These are phyloP conservation scores for Varroa destructor DNA, from an alignment of 1,140 invertebrate genomes.

Conservation along the genomic window DNA sequence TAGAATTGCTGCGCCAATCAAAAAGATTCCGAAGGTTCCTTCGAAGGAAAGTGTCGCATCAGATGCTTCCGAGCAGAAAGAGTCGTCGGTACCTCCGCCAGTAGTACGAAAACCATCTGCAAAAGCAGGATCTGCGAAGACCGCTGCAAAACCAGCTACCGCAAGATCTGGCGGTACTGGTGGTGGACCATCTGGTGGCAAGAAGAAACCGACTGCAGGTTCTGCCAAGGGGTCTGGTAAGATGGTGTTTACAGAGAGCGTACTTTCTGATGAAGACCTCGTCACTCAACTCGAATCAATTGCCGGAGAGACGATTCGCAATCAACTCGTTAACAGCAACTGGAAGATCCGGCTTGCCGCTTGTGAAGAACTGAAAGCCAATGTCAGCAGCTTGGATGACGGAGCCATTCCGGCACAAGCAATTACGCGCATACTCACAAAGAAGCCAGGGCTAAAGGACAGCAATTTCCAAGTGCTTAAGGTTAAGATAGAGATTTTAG, in stretches of 20 bases:
- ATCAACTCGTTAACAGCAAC: conserved; percentile 58
- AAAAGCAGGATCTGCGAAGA: conserved; percentile 39
- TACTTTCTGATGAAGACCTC: conserved; percentile 50
- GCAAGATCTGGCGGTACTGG: conserved; percentile 26
- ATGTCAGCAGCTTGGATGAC: conserved; percentile 49
- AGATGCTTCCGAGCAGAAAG: conserved; percentile 17
- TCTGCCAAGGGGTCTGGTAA: background rate
- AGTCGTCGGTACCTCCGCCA: conserved; percentile 10
- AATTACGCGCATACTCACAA: conserved; percentile 56
- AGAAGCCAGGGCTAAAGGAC: conserved; percentile 79
- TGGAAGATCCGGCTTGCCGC: conserved; percentile 72
- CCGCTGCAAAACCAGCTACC: conserved; percentile 33
- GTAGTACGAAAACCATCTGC: conserved; percentile 20
- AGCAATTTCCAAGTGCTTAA: conserved; percentile 87
- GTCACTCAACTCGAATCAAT: conserved; percentile 53
- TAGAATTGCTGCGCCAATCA: conserved; percentile 27
- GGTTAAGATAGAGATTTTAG: conserved; percentile 60
- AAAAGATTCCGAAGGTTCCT: conserved; percentile 29
- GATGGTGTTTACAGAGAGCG: conserved; percentile 12
- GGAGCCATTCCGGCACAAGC: conserved; percentile 58
- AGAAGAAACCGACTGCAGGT: background rate
- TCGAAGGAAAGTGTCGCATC: conserved; percentile 22
- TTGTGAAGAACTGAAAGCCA: conserved; percentile 55
- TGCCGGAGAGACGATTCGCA: conserved; percentile 50
- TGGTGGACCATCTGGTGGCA: background rate